A percentile compares a stretch with the other conserved stretches of the same genome.
phyloP scores from a whole-genome alignment of 2,113 vertebrate species.

The Gnathochromis pfefferi region DNA sequence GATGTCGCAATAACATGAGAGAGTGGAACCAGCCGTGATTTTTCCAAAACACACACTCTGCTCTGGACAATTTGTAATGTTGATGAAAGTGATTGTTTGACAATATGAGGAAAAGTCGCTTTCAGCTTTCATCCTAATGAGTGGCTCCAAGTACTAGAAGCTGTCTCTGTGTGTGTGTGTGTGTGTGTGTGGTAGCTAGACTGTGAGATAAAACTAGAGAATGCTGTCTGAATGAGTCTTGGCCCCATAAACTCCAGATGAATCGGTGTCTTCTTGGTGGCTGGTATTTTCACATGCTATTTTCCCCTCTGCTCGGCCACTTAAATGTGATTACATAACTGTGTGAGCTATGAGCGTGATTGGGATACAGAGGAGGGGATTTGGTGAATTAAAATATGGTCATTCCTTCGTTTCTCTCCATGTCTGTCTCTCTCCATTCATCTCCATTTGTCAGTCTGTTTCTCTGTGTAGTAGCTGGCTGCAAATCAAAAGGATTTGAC shows the following conservation, averaged over 20 bases:
- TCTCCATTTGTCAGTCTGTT: not conserved
- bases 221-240: not conserved
- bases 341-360: not conserved
- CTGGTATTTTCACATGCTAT: constrained; percentile 54
- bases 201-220: not conserved
- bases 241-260: not conserved
- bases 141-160: not conserved
- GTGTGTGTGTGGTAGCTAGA: not conserved
- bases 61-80: not conserved
- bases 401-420: not conserved
- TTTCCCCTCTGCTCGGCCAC: constrained; percentile 12
- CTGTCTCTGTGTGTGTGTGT: not conserved
- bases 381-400: not conserved
- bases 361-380: not conserved
- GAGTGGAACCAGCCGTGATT: accelerated
- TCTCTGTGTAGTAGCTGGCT: not conserved
- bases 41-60: not conserved
- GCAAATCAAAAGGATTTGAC: not conserved
- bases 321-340: constrained; percentile 16
- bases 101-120: not conserved
- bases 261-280: not conserved
- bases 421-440: not conserved
- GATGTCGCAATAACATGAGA: not conserved
- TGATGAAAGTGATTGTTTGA: not conserved
- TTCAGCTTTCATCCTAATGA: not conserved